A percentile compares a stretch with the other conserved stretches of the same genome.
Conservation (phyloP, 2,888 invertebrate genomes). For the Carpatolechia fugitivella region DNA sequence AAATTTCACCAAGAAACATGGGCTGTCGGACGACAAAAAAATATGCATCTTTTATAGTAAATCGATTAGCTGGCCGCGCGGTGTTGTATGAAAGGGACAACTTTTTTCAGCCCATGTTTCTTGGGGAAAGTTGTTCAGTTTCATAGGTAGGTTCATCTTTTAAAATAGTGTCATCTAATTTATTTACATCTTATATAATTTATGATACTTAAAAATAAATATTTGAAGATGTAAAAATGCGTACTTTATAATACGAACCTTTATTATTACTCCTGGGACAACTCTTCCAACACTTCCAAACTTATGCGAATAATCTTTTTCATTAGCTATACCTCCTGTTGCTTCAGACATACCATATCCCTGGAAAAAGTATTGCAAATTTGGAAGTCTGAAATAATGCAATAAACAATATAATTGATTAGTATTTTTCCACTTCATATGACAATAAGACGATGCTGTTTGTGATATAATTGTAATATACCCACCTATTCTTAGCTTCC, state of each 20-base stretch:
- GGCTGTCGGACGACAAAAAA: no score
- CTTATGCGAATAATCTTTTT: conserved; percentile 33
- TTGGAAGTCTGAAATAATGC: conserved; percentile 38
- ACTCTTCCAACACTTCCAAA: conserved; percentile 54
- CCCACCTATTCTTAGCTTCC: conserved; percentile 42
- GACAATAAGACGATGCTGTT: no score
- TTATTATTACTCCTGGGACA: conserved; percentile 37
- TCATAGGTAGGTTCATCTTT: no score
- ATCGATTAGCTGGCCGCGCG: no score
- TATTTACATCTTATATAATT: no score
- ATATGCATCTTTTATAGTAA: no score
- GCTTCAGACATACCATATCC: conserved; percentile 64
- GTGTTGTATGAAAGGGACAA: no score
- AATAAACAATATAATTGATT: background rate
- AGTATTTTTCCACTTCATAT: no score
- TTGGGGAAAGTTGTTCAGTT: no score
- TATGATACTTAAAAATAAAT: background rate
- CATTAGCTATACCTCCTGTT: conserved; percentile 44
- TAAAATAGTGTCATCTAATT: no score
- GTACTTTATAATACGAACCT: conserved; percentile 30
- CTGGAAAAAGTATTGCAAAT: conserved; percentile 45
- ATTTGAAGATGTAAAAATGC: background rate
- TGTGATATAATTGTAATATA: no score
- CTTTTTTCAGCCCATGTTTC: no score
- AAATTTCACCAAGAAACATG: conserved; percentile 8